Evolutionary conservation across 2,113 vertebrate species (phyloP).

Genomic region (Thinocorus orbignyianus): DNA sequence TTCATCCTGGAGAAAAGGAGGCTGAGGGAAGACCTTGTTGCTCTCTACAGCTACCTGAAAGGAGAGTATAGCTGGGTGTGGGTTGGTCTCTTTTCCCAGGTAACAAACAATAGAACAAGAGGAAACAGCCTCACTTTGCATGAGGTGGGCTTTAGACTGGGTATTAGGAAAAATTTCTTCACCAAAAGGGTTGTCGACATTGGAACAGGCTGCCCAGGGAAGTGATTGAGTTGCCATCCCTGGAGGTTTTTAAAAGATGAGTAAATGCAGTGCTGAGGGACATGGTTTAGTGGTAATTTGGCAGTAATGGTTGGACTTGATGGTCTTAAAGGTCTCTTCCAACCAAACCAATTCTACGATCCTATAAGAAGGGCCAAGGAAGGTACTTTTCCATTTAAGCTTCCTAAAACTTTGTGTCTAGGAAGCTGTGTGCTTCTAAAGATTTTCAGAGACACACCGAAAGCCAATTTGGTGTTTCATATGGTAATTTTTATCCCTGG

Average conservation of each 20-base stretch:
- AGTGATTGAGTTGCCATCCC: not conserved
- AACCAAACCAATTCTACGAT: not conserved
- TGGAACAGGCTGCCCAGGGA: not conserved
- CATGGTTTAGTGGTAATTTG: not conserved
- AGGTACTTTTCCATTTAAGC: not conserved
- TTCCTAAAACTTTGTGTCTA: not conserved
- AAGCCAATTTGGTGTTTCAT: not conserved
- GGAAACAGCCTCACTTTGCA: not conserved
- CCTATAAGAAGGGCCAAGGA: not conserved
- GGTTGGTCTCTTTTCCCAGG: not conserved
- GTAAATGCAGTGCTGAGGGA: not conserved
- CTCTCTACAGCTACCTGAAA: not conserved
- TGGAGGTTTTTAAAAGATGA: not conserved
- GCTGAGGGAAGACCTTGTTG: not conserved
- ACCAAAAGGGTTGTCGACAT: not conserved
- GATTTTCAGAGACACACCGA: not conserved
- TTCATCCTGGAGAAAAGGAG: not conserved
- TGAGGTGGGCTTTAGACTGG: not conserved
- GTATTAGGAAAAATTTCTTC: not conserved
- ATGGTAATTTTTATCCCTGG: constrained; percentile 5
- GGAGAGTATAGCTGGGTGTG: not conserved
- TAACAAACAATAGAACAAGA: not conserved
- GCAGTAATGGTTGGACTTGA: not conserved
- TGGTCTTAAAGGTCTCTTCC: not conserved
- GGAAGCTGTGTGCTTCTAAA: not conserved